Evolutionary conservation across 2,113 vertebrate genomes (phyloP).

Genomic region (Notarius lentiginosus): DNA sequence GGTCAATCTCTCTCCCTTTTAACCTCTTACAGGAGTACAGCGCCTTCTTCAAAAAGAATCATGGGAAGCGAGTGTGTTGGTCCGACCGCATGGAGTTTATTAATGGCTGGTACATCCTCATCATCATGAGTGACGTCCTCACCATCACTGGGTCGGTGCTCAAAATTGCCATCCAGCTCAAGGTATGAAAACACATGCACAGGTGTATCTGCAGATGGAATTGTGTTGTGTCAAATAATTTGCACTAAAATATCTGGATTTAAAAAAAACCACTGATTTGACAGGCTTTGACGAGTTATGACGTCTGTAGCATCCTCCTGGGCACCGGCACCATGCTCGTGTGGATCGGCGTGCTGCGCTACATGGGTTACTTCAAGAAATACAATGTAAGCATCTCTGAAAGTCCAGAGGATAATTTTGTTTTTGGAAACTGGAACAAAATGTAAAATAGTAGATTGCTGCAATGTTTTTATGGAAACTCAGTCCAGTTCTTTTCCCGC

Average conservation of each 20-base stretch:
- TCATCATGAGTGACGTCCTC: constrained; percentile 84
- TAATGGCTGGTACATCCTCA: constrained; percentile 93
- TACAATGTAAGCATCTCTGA: constrained; percentile 83
- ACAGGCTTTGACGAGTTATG: constrained; percentile 88
- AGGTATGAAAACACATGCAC: constrained; percentile 67
- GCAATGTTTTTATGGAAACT: background rate
- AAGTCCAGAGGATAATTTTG: background rate
- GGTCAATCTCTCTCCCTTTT: background rate
- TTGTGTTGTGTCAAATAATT: background rate
- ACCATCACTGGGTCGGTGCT: constrained; percentile 87
- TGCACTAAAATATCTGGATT: background rate
- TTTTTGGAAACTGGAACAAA: background rate
- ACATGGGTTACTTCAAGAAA: constrained; percentile 92
- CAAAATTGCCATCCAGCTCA: constrained; percentile 93
- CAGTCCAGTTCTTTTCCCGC: background rate
- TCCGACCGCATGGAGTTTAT: constrained; percentile 89
- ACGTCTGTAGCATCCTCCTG: constrained; percentile 92
- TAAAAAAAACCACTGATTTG: background rate
- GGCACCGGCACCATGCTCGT: constrained; percentile 93
- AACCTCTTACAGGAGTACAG: constrained; percentile 79
- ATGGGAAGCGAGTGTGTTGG: constrained; percentile 75
- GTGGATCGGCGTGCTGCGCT: constrained; percentile 92
- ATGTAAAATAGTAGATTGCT: background rate
- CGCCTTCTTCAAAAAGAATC: constrained; percentile 72
- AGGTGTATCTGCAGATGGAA: background rate